phyloP scores from a whole-genome alignment of 2,888 invertebrate species.

The Tromatobia lineatoria region DNA sequence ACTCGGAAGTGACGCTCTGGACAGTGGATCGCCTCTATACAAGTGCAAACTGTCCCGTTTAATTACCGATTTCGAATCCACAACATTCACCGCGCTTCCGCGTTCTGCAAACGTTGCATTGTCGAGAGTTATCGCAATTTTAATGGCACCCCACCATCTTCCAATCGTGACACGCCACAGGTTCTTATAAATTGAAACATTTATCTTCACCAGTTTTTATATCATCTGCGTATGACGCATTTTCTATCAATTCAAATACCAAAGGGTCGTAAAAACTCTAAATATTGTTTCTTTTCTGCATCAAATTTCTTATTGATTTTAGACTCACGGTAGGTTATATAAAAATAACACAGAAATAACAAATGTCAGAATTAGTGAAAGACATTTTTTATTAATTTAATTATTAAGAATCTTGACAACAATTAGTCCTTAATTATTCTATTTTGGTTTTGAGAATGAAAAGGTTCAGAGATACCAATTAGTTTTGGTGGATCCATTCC shows the following conservation, averaged over 20 bases:
- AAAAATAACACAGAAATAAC: no score
- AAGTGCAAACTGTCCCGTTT: slow-evolving; percentile 73
- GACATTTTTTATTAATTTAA: no score
- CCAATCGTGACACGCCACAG: not conserved
- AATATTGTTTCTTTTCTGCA: no score
- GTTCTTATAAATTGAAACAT: slow-evolving; percentile 1
- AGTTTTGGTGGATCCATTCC: no score
- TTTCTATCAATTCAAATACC: no score
- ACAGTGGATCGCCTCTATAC: slow-evolving; percentile 8
- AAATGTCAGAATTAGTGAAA: not conserved
- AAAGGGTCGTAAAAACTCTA: no score
- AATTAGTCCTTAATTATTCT: no score
- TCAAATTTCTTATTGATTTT: no score
- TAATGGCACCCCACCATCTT: slow-evolving; percentile 67
- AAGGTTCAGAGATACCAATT: no score
- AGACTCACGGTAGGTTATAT: no score
- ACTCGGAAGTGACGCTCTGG: slow-evolving; percentile 55
- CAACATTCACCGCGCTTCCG: slow-evolving; percentile 38
- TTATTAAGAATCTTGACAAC: no score
- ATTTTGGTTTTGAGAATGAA: no score
- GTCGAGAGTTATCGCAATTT: slow-evolving; percentile 76
- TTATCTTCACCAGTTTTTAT: not conserved
- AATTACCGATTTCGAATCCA: slow-evolving; percentile 78
- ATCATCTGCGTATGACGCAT: not conserved
- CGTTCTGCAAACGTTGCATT: slow-evolving; percentile 68